Evolutionary conservation across 2,888 invertebrate genomes (phyloP).

Genomic region (Aromia moschata): DNA sequence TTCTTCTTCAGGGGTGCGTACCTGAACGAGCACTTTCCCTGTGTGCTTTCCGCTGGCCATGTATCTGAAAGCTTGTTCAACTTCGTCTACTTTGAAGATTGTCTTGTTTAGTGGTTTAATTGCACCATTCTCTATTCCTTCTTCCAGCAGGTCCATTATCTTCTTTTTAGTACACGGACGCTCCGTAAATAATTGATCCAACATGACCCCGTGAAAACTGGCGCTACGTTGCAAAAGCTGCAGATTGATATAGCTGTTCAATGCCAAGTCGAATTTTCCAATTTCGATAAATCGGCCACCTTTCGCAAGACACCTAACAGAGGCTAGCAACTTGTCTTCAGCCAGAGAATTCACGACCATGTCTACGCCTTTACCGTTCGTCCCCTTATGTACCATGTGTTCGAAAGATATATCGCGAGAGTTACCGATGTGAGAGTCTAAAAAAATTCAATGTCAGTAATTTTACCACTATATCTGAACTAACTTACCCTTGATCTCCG

Average conservation of each 20-base stretch:
- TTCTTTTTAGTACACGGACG: slow-evolving; percentile 24
- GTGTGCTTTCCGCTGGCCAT: slow-evolving; percentile 80
- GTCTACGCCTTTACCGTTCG: slow-evolving; percentile 89
- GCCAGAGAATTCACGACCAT: slow-evolving; percentile 62
- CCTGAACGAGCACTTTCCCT: slow-evolving; percentile 72
- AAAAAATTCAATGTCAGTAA: too few species aligned
- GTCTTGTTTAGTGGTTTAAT: slow-evolving; percentile 75
- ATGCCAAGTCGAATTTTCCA: slow-evolving; percentile 83
- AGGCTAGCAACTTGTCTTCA: slow-evolving; percentile 86
- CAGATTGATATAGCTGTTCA: slow-evolving; percentile 73
- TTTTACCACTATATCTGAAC: too few species aligned
- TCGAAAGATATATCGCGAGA: slow-evolving; percentile 72
- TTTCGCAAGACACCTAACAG: slow-evolving; percentile 69
- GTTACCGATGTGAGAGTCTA: neutral
- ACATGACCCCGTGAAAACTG: slow-evolving; percentile 80
- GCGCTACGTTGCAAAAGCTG: slow-evolving; percentile 75
- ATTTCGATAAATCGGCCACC: slow-evolving; percentile 84
- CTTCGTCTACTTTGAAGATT: slow-evolving; percentile 71
- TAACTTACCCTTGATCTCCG: slow-evolving; percentile 49
- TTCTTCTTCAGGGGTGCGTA: slow-evolving; percentile 55
- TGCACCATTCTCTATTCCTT: slow-evolving; percentile 63
- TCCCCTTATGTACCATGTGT: slow-evolving; percentile 79
- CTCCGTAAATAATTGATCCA: slow-evolving; percentile 65
- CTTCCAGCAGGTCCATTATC: slow-evolving; percentile 5
- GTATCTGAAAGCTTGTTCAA: slow-evolving; percentile 77